Evolutionary conservation across 2,888 invertebrate genomes (phyloP), one percentile per base, ranked within the genome.

Genomic region (Hirtodrosophila alboralis): DNA sequence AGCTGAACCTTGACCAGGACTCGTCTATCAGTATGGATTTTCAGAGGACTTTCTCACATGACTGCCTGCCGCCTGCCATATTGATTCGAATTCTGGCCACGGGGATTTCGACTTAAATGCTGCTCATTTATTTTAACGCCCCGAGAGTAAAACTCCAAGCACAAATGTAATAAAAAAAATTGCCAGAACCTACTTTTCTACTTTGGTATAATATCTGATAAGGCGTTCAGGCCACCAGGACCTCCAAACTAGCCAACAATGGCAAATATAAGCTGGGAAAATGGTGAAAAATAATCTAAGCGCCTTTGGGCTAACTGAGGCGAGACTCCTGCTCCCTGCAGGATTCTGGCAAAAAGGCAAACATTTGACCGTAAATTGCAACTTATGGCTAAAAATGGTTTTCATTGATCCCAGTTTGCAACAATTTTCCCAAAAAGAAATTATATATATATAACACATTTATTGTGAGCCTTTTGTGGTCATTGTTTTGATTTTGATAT

Each of bases 31-130:
- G 33, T 36, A 28, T 41, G 48, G 34, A 48, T 56, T 41, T 41
- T 4, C 37, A 2, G 7, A n/a, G 36, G 38, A 43, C 34, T 36
- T 37, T 31, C 23, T 40, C 56, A 56, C 48, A 51, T 49, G 34
- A 18, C 37, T 18, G 31, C 14, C 48, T 27, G 44, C 28, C 54
- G 31, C 14, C 48, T 27, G 44, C 28, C 54, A 54, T 34, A 40
- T 41, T 45, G 64, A 45, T 60, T 36, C 34, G 59, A 28, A 41
- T 59, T 34, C 41, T 34, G 40, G 47, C 47, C 59, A 60, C 41
- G 47, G 64, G 64, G 51, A 60, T 52, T 65, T 60, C 37, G 37
- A 41, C 51, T 60, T 65, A 65, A 65, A 65, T 61, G 64, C 47
- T 61, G 33, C 51, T 51, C 64, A 61, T 65, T 65, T 65, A 65